Evolutionary conservation across 2,888 invertebrate genomes (phyloP).

Genomic region (Andrena haemorrhoa): DNA sequence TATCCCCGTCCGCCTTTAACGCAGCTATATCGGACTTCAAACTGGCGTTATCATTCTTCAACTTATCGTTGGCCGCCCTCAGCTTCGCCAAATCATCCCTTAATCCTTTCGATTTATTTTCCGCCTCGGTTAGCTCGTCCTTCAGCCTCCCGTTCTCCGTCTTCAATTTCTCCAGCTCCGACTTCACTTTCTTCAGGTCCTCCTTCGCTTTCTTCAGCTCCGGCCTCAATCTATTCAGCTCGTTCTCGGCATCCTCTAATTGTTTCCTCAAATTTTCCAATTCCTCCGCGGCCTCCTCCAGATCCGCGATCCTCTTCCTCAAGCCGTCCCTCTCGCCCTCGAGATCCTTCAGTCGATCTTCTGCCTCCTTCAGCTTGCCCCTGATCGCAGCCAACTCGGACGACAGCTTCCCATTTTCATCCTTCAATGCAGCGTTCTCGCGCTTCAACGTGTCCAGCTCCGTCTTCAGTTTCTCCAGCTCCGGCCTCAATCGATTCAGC

Average conservation of each 20-base stretch:
- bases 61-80: conserved; percentile 53
- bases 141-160: conserved; percentile 47
- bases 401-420: not conserved
- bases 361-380: conserved; percentile 23
- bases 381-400: conserved; percentile 35
- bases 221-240: conserved; percentile 31
- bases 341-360: conserved; percentile 24
- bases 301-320: conserved; percentile 58
- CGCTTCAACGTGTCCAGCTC: conserved; percentile 14
- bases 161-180: conserved; percentile 23
- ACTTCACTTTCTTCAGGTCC: conserved; percentile 51
- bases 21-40: conserved; percentile 38
- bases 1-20: conserved; percentile 63
- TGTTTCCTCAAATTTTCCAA: conserved; percentile 47
- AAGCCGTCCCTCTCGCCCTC: conserved; percentile 44
- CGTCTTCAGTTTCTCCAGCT: not conserved
- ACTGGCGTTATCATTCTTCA: conserved; percentile 49
- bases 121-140: conserved; percentile 44
- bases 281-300: conserved; percentile 57
- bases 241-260: conserved; percentile 28
- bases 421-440: conserved; percentile 34
- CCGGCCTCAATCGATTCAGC: conserved; percentile 10
- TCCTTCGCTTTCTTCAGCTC: conserved; percentile 52
- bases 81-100: conserved; percentile 47
- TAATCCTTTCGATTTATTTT: conserved; percentile 26